These are phyloP conservation scores for Furcula furcula DNA, from an alignment of 2,888 invertebrate genomes.

Conservation along the genomic window DNA sequence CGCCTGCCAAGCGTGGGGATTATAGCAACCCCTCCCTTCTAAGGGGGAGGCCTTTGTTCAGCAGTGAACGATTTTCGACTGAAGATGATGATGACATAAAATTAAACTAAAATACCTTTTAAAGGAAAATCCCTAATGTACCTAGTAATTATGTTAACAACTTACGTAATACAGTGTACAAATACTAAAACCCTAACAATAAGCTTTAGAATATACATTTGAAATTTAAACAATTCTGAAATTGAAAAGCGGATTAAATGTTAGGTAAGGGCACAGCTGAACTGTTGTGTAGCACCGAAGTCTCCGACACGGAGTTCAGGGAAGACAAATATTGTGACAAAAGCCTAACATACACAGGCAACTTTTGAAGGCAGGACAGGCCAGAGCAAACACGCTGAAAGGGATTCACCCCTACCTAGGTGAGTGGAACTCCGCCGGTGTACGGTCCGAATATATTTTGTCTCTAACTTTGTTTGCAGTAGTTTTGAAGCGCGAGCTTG, in stretches of 20 bases:
- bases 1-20: too few species aligned
- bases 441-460: conserved; percentile 33
- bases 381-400: conserved; percentile 41
- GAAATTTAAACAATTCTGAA: conserved; percentile 37
- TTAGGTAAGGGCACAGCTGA: conserved; percentile 33
- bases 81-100: too few species aligned
- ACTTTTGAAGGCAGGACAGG: conserved; percentile 47
- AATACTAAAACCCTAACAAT: neutral
- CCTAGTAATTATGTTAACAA: neutral
- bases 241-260: conserved; percentile 44
- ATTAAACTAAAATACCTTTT: too few species aligned
- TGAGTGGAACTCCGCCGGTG: conserved; percentile 10
- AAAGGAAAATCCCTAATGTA: too few species aligned
- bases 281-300: conserved; percentile 39
- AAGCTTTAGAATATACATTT: conserved; percentile 27
- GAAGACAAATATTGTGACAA: conserved; percentile 68
- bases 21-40: too few species aligned
- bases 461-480: conserved; percentile 37
- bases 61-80: too few species aligned
- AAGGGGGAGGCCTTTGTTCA: too few species aligned
- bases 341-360: conserved; percentile 54
- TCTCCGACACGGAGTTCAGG: conserved; percentile 46
- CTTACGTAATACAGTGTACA: neutral
- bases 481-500: conserved; percentile 30
- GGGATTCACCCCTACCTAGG: conserved; percentile 27